Base-by-base conservation (phyloP, 2,888 invertebrate genomes). In the Augiades crinisus region DNA sequence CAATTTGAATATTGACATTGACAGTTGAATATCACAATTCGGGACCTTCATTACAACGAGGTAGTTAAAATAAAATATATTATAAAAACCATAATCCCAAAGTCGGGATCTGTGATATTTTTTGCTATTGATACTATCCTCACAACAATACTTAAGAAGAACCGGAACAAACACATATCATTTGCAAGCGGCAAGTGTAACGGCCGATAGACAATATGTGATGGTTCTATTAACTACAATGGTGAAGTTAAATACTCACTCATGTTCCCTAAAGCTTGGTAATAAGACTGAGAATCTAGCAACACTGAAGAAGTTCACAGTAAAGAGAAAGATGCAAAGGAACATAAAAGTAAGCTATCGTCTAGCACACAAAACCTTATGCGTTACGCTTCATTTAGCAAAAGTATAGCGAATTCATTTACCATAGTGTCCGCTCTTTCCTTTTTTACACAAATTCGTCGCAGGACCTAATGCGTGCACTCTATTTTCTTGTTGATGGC, bases 331-430 rank as follows among this genome's bases (percentile, higher is more conserved):
- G 63, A 72, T 54, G 70, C 64, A 56, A 58, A 67, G 72, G 67
- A 70, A 74, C 79, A 79, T 76, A 75, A 76, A 70, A 70, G 59
- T 55, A 64, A 53, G 67, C 70, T 69, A 60, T 58, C 61, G 59
- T 67, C 65, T 71, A 75, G 59, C 53, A 65, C 53, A 70, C 68
- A 71, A 70, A 75, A 75, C 71, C 71, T 78, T 77, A 79, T 75
- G 77, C 75, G 70, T 71, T 70, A 68, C 80, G 88, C 86, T 88
- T 86, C 88, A 88, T 88, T 88, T 88, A 87, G 83, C 84, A 84
- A 81, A 83, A 77, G 79, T 82, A 84, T 84, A 79, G 81, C 88
- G 84, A 87, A 86, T 88, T 76, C 78, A 84, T 84, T 77, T 73
- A 71, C 63, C 71, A 65, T 77, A 78, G 68, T 68, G 75, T 75